Evolutionary conservation across 2,797 vertebrate genomes (phyloP), one percentile per base, ranked within the genome.

Genomic region (Emys orbicularis): DNA sequence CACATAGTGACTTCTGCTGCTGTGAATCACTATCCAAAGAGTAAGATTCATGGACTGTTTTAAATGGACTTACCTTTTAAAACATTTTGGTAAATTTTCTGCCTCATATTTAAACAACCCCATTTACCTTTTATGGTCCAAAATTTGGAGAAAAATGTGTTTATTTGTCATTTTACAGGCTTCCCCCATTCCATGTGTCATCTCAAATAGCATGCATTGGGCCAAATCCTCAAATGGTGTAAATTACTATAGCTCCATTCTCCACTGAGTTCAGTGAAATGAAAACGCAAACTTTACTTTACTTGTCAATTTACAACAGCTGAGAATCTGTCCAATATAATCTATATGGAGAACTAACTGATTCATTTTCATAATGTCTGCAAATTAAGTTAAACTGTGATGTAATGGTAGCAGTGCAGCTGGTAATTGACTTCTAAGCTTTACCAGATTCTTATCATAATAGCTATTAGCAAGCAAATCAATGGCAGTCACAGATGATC

Each of bases 341-440:
- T 37, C 54, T 47, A 4, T 18, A 31, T 5, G 52, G 92, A 93
- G 85, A 94, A 92, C 65, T 79, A 95, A 79, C 44, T 85, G 53
- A 10, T 94, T 96, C 93, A 59, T 88, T 95, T 95, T 96, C 89
- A 89, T 88, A 94, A 95, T 81, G 59, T 84, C 87, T 59, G 29
- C 52, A 92, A 96, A 96, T 93, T 52, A 93, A 92, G 83, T 83
- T 80, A 92, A 97, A 95, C 88, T 88, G 61, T 52, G 11, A 93
- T 59, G 29, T 89, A 96, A 94, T 90, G 31, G 72, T 50, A 87
- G 74, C 13, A 95, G 68, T 50, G 61, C 23, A 88, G 57, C 21
- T 95, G 88, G 80, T 79, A 95, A 92, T 52, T 92, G 81, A 44
- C 81, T 97, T 95, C 81, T 90, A 94, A 96, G 86, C 52, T 91